These are phyloP conservation scores for Drosophila conformis DNA, from an alignment of 2,888 invertebrate genomes.

Conservation along the genomic window DNA sequence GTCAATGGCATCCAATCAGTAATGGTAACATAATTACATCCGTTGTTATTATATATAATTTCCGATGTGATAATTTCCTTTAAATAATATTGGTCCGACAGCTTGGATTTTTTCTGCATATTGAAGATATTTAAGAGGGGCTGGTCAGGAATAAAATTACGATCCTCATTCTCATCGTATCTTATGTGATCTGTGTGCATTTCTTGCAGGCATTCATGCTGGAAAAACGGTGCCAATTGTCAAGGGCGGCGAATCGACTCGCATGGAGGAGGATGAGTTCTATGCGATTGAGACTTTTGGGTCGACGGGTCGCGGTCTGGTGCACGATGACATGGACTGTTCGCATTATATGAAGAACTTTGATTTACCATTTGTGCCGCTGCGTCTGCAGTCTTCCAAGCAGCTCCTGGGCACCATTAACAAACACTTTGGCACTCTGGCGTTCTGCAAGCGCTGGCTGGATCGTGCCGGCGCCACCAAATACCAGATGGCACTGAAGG, in stretches of 20 bases:
- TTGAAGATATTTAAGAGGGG: too few species aligned
- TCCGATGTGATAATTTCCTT: too few species aligned
- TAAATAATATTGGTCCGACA: too few species aligned
- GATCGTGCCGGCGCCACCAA: slow-evolving; percentile 98
- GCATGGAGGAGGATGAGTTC: slow-evolving; percentile 99
- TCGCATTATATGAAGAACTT: slow-evolving; percentile 99
- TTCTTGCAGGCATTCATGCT: slow-evolving; percentile 91
- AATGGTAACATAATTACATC: too few species aligned
- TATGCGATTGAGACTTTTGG: slow-evolving; percentile 99
- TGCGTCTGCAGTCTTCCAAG: slow-evolving; percentile 97
- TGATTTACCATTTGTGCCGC: slow-evolving; percentile 95
- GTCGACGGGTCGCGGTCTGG: slow-evolving; percentile 96
- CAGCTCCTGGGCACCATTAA: slow-evolving; percentile 96
- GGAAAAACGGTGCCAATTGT: slow-evolving; percentile 99
- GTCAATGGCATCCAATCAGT: too few species aligned
- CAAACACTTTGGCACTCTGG: slow-evolving; percentile 98
- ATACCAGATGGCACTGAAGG: slow-evolving; percentile 99
- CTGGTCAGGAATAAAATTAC: neutral
- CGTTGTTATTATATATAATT: too few species aligned
- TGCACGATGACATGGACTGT: slow-evolving; percentile 99
- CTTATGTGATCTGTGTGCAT: too few species aligned
- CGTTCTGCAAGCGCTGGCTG: slow-evolving; percentile 99
- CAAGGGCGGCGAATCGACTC: slow-evolving; percentile 98
- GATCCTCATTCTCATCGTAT: neutral
- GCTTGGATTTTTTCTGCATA: too few species aligned